phyloP scores from a whole-genome alignment of 2,888 invertebrate species.

The Bedellia somnulentella region DNA sequence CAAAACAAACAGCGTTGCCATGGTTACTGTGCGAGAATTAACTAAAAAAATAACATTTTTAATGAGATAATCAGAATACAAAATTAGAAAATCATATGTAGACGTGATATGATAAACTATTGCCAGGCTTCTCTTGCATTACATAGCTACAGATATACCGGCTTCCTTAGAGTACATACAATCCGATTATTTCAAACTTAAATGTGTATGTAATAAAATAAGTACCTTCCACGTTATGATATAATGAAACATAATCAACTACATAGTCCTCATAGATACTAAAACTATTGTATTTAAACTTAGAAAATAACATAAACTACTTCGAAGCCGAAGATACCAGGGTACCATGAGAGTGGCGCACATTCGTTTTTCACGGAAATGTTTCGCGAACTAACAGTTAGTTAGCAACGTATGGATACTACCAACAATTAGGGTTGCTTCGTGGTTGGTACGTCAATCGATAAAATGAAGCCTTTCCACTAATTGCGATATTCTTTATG shows the following conservation, averaged over 20 bases:
- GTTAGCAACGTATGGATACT: conserved; percentile 44
- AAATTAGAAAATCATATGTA: too few species aligned
- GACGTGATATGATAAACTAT: too few species aligned
- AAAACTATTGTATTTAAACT: too few species aligned
- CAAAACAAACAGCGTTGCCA: conserved; percentile 8
- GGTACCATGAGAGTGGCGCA: conserved; percentile 23
- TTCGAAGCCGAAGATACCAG: conserved; percentile 7
- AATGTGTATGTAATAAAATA: too few species aligned
- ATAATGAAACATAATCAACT: conserved; percentile 43
- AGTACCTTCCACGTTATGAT: conserved; percentile 53
- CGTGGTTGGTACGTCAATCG: conserved; percentile 52
- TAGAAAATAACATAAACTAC: neutral
- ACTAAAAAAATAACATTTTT: conserved; percentile 19
- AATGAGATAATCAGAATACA: too few species aligned
- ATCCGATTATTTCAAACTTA: too few species aligned
- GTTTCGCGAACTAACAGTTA: conserved; percentile 31
- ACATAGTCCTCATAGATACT: too few species aligned
- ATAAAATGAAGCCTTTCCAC: too few species aligned
- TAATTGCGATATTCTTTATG: too few species aligned
- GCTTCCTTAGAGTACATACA: too few species aligned
- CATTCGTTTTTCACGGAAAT: conserved; percentile 35
- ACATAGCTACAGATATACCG: too few species aligned
- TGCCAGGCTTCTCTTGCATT: too few species aligned
- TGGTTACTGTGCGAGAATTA: conserved; percentile 24
- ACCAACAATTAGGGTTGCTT: conserved; percentile 56